These are phyloP conservation scores for Agapostemon virescens DNA, from an alignment of 2,888 invertebrate species.

Conservation along the genomic window DNA sequence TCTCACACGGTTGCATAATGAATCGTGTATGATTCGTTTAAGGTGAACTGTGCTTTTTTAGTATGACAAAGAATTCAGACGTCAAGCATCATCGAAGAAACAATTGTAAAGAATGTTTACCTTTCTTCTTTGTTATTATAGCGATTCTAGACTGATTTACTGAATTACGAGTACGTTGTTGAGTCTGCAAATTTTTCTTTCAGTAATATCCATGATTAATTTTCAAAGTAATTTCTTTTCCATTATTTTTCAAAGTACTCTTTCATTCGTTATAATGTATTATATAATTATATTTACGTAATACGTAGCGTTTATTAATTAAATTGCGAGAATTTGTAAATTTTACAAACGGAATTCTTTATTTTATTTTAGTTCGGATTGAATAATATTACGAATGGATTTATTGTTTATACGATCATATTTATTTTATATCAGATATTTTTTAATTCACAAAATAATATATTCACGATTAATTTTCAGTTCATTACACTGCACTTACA, in stretches of 20 bases:
- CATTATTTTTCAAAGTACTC: too few relatives aligned
- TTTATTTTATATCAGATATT: slow-evolving; percentile 20
- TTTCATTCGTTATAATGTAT: not conserved
- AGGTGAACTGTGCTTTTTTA: not conserved
- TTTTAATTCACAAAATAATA: slow-evolving; percentile 43
- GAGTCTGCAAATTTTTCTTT: not conserved
- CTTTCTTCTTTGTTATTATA: too few relatives aligned
- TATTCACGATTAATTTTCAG: slow-evolving; percentile 2
- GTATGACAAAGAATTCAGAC: not conserved
- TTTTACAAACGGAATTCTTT: slow-evolving; percentile 10
- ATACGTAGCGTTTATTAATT: too few relatives aligned
- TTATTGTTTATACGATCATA: slow-evolving; percentile 27
- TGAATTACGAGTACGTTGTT: too few relatives aligned
- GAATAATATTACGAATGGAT: not conserved
- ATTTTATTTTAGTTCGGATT: slow-evolving; percentile 18
- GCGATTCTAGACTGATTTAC: not conserved
- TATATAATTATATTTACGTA: not conserved
- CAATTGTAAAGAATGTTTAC: not conserved
- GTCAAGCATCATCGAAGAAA: not conserved
- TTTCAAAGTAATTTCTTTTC: too few relatives aligned
- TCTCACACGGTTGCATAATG: too few relatives aligned
- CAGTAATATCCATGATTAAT: not conserved
- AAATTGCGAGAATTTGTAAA: not conserved
- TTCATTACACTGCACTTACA: slow-evolving; percentile 9
- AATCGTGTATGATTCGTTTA: too few relatives aligned